phyloP scores from a whole-genome alignment of 2,113 vertebrate species.

The Orcinus orca region DNA sequence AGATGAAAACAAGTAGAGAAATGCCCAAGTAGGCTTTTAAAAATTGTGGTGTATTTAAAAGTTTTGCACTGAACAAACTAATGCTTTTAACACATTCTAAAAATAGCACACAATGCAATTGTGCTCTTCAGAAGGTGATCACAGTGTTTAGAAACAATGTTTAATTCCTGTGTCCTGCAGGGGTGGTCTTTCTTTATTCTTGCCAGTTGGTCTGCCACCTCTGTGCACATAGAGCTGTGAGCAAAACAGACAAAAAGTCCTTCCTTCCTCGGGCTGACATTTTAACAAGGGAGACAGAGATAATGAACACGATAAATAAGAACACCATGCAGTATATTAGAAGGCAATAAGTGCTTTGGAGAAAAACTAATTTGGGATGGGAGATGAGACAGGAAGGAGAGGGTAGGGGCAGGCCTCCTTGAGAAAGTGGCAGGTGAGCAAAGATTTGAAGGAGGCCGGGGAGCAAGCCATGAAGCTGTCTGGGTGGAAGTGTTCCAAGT shows the following conservation, averaged over 20 bases:
- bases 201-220: not conserved
- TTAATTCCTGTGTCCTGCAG: not conserved
- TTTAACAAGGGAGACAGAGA: not conserved
- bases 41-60: not conserved
- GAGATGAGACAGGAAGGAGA: not conserved
- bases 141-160: not conserved
- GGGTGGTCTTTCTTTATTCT: not conserved
- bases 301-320: not conserved
- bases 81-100: not conserved
- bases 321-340: not conserved
- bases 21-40: not conserved
- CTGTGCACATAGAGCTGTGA: not conserved
- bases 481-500: not conserved
- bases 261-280: not conserved
- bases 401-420: not conserved
- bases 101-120: not conserved
- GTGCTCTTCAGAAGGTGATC: not conserved
- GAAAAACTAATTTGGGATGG: not conserved
- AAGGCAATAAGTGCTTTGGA: not conserved
- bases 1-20: not conserved
- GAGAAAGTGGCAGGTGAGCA: not conserved
- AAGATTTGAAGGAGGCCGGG: not conserved
- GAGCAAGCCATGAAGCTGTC: not conserved
- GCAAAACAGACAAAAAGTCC: not conserved
- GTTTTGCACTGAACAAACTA: not conserved